Evolutionary conservation across 2,888 invertebrate species (phyloP).

Genomic region (Ornithoptera alexandrae): DNA sequence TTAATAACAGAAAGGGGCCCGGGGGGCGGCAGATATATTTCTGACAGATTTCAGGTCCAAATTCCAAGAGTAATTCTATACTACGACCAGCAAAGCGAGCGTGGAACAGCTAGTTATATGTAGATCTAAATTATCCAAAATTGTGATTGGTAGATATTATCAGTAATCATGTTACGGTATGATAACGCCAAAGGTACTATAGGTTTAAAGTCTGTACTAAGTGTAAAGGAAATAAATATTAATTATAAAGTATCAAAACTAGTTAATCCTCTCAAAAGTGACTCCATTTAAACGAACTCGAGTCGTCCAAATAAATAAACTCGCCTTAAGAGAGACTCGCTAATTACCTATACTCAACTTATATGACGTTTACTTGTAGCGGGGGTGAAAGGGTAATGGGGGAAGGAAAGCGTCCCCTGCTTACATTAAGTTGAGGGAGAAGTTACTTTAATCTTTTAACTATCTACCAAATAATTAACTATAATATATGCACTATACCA

Average conservation of each 20-base stretch:
- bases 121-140: too few species aligned
- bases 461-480: slow-evolving; percentile 21
- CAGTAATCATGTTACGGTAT: too few species aligned
- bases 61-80: too few species aligned
- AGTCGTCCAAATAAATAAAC: slow-evolving; percentile 72
- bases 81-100: too few species aligned
- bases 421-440: slow-evolving; percentile 24
- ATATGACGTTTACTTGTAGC: slow-evolving; percentile 30
- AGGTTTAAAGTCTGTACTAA: not conserved
- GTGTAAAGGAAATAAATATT: slow-evolving; percentile 2
- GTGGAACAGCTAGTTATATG: too few species aligned
- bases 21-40: too few species aligned
- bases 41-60: too few species aligned
- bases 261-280: slow-evolving; percentile 30
- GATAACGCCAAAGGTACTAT: too few species aligned
- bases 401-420: slow-evolving; percentile 10
- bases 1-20: too few species aligned
- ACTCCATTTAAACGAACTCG: slow-evolving; percentile 64
- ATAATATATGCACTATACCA: not conserved
- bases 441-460: slow-evolving; percentile 28
- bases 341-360: slow-evolving; percentile 60
- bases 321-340: slow-evolving; percentile 58
- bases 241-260: slow-evolving; percentile 50
- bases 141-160: too few species aligned
- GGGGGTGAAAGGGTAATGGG: slow-evolving; percentile 9